Percentiles rank a stretch among this genome's conserved stretches.
These are phyloP conservation scores for Gambusia yucatana DNA, from an alignment of 2,797 vertebrate species.

Conservation along the genomic window DNA sequence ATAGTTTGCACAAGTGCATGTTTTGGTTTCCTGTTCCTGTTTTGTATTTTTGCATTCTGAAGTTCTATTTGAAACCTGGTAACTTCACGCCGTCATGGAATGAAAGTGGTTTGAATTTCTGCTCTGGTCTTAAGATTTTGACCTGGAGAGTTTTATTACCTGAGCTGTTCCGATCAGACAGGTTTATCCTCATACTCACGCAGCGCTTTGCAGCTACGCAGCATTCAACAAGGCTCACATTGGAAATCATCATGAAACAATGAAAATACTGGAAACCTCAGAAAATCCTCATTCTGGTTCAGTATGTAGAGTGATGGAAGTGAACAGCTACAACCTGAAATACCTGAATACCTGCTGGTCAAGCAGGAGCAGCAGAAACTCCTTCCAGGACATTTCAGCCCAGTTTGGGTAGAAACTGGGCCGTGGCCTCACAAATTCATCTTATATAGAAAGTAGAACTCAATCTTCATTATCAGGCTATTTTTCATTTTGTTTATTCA, in stretches of 20 bases:
- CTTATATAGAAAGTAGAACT: slow-evolving; percentile 72
- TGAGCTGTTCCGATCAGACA: neutral
- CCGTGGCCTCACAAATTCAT: slow-evolving; percentile 60
- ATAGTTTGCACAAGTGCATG: neutral
- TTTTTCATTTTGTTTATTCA: slow-evolving; percentile 2
- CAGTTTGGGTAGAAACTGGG: slow-evolving; percentile 77
- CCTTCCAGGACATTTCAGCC: slow-evolving; percentile 74
- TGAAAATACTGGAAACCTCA: neutral
- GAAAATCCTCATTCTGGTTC: neutral
- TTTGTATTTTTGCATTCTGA: neutral
- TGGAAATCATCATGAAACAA: neutral
- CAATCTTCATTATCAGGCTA: slow-evolving; percentile 40
- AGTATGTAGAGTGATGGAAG: neutral
- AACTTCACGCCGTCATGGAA: neutral
- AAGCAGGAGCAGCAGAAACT: slow-evolving; percentile 54
- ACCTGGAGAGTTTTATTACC: neutral
- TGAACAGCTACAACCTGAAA: neutral
- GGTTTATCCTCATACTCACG: neutral
- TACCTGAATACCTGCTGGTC: slow-evolving; percentile 12
- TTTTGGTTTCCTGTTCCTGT: neutral
- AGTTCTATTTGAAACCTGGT: neutral
- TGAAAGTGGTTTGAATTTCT: neutral
- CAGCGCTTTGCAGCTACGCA: neutral
- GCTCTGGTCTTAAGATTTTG: neutral
- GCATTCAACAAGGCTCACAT: neutral